These are phyloP conservation scores for Calypte anna DNA, from an alignment of 2,113 vertebrate species.

Conservation along the genomic window DNA sequence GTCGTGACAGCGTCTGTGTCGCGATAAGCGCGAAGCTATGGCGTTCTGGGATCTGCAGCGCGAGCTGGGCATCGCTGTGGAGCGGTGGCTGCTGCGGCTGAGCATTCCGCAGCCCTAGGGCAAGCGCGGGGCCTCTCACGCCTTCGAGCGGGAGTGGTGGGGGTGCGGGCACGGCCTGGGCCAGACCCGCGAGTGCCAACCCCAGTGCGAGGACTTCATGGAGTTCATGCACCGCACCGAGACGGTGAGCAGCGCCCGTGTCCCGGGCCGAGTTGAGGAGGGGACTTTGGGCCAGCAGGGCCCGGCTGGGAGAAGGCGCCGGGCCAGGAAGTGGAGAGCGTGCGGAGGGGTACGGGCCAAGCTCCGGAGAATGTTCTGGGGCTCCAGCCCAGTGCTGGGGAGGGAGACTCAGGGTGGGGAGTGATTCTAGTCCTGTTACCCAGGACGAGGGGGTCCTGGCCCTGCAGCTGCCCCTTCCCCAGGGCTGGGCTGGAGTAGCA, in stretches of 20 bases:
- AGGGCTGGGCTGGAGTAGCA: background rate
- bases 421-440: background rate
- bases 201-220: slow-evolving; percentile 88
- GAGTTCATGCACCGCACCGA: slow-evolving; percentile 88
- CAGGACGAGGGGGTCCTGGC: background rate
- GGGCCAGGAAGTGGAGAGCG: background rate
- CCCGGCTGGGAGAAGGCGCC: no score
- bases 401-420: fast-evolving
- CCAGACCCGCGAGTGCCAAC: slow-evolving; percentile 82
- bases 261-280: no score
- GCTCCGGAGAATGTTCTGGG: background rate
- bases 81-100: slow-evolving; percentile 82
- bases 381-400: fast-evolving
- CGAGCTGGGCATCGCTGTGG: slow-evolving; percentile 82
- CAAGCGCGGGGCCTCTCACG: slow-evolving; percentile 78
- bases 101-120: slow-evolving; percentile 80
- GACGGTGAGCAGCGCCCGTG: slow-evolving; percentile 71
- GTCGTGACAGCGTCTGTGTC: no score
- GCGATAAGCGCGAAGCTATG: slow-evolving; percentile 71
- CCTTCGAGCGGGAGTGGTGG: slow-evolving; percentile 95
- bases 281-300: background rate
- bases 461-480: background rate
- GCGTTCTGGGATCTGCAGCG: slow-evolving; percentile 86
- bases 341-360: background rate
- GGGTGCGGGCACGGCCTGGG: slow-evolving; percentile 90